These are phyloP conservation scores for Cryptoblepharus egeriae DNA, from an alignment of 2,797 vertebrate genomes.

Conservation along the genomic window DNA sequence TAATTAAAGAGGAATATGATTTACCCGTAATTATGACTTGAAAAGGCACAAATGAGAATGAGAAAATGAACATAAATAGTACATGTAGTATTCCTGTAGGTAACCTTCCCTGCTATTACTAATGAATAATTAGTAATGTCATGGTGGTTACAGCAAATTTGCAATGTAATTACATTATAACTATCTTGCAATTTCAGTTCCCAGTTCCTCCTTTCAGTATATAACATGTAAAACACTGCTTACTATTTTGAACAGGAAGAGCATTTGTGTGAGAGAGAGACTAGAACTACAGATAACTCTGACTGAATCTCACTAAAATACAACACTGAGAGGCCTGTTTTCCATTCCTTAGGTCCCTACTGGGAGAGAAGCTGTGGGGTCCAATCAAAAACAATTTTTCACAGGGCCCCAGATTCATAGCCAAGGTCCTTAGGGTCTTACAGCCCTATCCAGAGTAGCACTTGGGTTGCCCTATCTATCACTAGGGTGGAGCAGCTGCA, in stretches of 20 bases:
- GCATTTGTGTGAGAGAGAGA: not conserved
- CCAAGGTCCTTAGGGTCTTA: too few relatives aligned
- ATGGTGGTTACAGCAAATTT: conserved; percentile 11
- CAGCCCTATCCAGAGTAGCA: too few relatives aligned
- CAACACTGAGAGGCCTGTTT: not conserved
- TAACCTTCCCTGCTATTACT: conserved; percentile 5
- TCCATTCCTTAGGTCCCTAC: not conserved
- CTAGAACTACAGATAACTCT: not conserved
- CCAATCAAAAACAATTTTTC: too few relatives aligned
- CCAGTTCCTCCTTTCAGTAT: not conserved
- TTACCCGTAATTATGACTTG: conserved; percentile 3
- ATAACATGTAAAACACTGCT: not conserved
- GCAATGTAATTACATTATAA: conserved; percentile 12
- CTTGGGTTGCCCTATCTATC: too few relatives aligned
- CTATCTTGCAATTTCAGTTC: conserved; percentile 18
- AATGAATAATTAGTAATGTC: conserved; percentile 1
- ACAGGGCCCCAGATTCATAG: too few relatives aligned
- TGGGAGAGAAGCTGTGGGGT: too few relatives aligned
- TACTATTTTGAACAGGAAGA: not conserved
- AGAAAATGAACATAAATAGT: conserved; percentile 8
- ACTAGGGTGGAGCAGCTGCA: too few relatives aligned
- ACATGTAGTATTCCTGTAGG: not conserved
- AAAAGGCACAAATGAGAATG: not conserved
- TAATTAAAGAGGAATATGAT: not conserved
- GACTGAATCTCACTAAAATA: not conserved